Evolutionary conservation across 2,888 invertebrate genomes (phyloP).

Genomic region (Chymomyza procnemis): DNA sequence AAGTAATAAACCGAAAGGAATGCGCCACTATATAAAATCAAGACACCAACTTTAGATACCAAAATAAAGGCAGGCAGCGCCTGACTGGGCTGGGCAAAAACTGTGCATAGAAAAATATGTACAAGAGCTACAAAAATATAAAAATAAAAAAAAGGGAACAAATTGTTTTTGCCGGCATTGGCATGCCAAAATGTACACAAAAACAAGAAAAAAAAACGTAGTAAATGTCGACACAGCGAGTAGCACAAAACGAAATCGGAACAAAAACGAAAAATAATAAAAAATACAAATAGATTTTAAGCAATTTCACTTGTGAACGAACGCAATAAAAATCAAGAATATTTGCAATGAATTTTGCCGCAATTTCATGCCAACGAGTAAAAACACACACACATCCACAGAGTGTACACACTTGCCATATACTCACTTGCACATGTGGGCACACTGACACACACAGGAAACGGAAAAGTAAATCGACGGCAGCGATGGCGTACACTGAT

Average conservation of each 20-base stretch:
- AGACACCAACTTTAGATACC: constrained; percentile 51
- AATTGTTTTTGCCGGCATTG: constrained; percentile 47
- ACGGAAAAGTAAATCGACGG: constrained; percentile 61
- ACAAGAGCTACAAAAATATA: too few species aligned
- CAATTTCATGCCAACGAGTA: constrained; percentile 39
- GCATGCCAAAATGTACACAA: constrained; percentile 40
- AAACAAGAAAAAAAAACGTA: constrained; percentile 17
- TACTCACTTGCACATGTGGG: constrained; percentile 2
- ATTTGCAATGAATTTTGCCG: constrained; percentile 74
- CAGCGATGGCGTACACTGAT: constrained; percentile 62
- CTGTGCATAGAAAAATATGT: neutral
- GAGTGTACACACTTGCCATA: constrained; percentile 13
- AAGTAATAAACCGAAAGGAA: constrained; percentile 67
- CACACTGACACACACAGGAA: constrained; percentile 13
- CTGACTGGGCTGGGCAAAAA: constrained; percentile 19
- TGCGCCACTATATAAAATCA: constrained; percentile 53
- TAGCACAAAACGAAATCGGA: constrained; percentile 10
- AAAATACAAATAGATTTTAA: constrained; percentile 69
- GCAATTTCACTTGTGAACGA: constrained; percentile 74
- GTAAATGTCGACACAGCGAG: constrained; percentile 28
- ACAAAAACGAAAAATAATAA: constrained; percentile 48
- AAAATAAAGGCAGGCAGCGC: constrained; percentile 39
- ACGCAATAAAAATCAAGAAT: constrained; percentile 77
- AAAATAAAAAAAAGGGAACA: constrained; percentile 43
- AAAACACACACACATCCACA: constrained; percentile 26